Base-by-base conservation (phyloP, 2,888 invertebrate species). In the Empis stercorea region DNA sequence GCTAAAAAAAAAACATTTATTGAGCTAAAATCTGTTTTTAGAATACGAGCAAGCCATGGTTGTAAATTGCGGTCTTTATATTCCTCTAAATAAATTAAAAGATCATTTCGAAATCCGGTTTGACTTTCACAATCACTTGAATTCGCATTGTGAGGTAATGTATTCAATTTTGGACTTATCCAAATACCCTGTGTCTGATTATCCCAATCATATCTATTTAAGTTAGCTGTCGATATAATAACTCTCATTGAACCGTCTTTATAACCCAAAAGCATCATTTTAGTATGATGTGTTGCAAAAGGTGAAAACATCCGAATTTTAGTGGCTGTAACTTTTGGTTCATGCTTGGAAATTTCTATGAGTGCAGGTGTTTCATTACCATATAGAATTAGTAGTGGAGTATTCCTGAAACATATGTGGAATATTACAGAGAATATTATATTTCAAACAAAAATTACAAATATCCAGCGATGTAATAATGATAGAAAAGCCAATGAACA, bases 161-260 rank as follows among this genome's bases (percentile, higher is more conserved):
- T 72, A 0, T 83, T 80, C 56, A 88, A 84, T 34, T 74, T 61
- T 0, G 88, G 89, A 59, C 89, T 87, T 42, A 93, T 72, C 92
- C 92, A 93, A 10, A 91, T 68, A 83, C 89, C 91, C 68, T 94
- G 93, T 5, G 89, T 87, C 57, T 89, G 78, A 63, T 91, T 84
- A 59, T 83, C 78, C 93, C 93, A 94, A 64, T 94, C 93, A 51
- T 82, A 80, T 10, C 78, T 71, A 54, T 91, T 84, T 6, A 93
- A 72, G 70, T 94, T 94, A 0, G 92, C 88, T 0, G 93, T 92
- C 2, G 85, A 86, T 16, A 94, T 76, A 0, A 89, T 80, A 11
- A 93, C 78, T 11, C 91, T 70, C 10, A 92, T 64, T 0, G 87
- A 85, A 0, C 79, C 75, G 55, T 88, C 81, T 52, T 77, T 80